Conservation (phyloP, 2,888 invertebrate genomes). For the Andrena praecox region DNA sequence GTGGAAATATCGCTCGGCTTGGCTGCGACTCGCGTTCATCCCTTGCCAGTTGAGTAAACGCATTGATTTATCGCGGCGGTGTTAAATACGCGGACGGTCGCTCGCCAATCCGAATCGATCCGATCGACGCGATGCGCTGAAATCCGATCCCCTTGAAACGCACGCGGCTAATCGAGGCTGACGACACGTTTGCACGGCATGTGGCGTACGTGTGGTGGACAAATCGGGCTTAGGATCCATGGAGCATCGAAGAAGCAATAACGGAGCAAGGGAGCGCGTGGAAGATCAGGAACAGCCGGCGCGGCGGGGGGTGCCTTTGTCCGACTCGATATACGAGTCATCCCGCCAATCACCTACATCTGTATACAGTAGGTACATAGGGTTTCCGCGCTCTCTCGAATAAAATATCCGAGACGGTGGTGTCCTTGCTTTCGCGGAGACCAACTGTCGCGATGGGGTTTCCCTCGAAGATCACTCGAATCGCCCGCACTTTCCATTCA, state of each 20-base stretch:
- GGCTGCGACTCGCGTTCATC: not conserved
- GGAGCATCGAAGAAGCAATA: slow-evolving; percentile 5
- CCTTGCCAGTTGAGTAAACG: not conserved
- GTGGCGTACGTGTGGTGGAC: no score
- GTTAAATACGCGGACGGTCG: not conserved
- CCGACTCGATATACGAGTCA: not conserved
- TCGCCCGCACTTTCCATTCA: no score
- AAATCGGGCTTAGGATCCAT: no score
- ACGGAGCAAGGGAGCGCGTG: not conserved
- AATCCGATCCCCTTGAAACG: no score
- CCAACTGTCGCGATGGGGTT: no score
- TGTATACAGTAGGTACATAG: not conserved
- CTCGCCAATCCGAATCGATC: no score
- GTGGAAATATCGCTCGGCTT: not conserved
- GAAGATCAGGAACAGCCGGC: not conserved
- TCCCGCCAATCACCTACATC: not conserved
- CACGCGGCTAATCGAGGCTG: no score
- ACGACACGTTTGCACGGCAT: no score
- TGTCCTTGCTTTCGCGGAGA: no score
- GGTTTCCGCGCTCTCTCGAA: not conserved
- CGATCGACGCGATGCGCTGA: no score
- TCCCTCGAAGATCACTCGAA: no score
- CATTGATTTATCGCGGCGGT: not conserved
- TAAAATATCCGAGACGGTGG: not conserved
- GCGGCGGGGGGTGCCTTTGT: not conserved